Evolutionary conservation across 2,797 vertebrate species (phyloP), one percentile per base, ranked within the genome.

Genomic region (Neoniphon sammara): DNA sequence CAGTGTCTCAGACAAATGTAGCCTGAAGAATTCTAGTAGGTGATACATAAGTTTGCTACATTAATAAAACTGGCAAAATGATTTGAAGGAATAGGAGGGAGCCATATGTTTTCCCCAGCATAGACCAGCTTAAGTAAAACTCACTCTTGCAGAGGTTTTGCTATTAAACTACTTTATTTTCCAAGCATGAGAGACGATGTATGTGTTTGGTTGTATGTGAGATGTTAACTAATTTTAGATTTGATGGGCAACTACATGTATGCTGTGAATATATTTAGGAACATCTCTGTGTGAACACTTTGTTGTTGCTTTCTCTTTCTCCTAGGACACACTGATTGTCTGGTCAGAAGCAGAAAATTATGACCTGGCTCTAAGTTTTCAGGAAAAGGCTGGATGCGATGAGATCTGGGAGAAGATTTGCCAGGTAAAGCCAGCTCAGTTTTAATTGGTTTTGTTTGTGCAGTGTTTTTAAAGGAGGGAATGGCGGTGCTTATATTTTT

Each of bases 351-450:
- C 97, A 72, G 98, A 99, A 87, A 99, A 98, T 91, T 99, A 98
- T 92, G 98, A 99, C 87, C 93, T 99, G 92, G 98, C 98, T 73
- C 93, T 99, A 80, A 99, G 98, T 92, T 99, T 99, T 90, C 98
- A 99, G 92, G 98, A 99, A 89, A 99, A 99, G 88, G 98, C 96
- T 75, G 98, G 98, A 77, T 99, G 98, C 80, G 98, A 99, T 96
- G 98, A 99, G 88, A 99, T 99, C 86, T 99, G 98, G 98, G 98
- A 99, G 88, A 99, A 98, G 93, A 99, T 99, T 85, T 99, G 98
- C 90, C 96, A 99, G 96, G 98, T 99, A 96, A 85, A 64, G 12
- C 63, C 8, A 47, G 42, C 27, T 25, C 30, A 52, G 15, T 46
- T 60, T 21, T 30, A n/a, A 3, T 25, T 49, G 30, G 7, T 18